Conservation (phyloP, 2,113 vertebrate genomes). For the Neoarius graeffei region DNA sequence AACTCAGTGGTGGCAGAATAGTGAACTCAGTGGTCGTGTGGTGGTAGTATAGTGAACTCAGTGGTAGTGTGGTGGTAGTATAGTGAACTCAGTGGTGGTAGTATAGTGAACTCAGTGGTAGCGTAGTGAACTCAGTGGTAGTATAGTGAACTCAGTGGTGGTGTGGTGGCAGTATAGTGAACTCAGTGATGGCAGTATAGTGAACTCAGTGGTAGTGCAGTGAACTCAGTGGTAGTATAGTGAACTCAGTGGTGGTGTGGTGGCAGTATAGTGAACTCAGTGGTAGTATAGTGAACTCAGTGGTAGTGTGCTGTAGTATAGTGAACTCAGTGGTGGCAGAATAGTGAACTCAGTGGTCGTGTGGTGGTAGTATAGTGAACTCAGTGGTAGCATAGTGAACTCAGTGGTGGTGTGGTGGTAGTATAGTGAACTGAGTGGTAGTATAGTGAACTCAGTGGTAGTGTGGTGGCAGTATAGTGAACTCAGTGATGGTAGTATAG, state of each 20-base stretch:
- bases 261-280: too few relatives aligned
- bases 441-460: background rate
- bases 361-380: background rate
- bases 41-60: background rate
- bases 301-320: too few relatives aligned
- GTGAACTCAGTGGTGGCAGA: too few relatives aligned
- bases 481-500: background rate
- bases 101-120: background rate
- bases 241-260: too few relatives aligned
- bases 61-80: background rate
- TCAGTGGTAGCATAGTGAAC: too few relatives aligned
- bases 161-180: too few relatives aligned
- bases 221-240: background rate
- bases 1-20: background rate
- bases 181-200: background rate
- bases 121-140: background rate
- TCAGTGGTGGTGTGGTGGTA: too few relatives aligned
- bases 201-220: background rate
- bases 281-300: too few relatives aligned
- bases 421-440: background rate
- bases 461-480: too few relatives aligned
- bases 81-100: background rate
- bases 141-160: background rate
- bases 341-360: too few relatives aligned
- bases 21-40: background rate